Base-by-base conservation (phyloP, 1,140 invertebrate species). In the Lordiphosa stackelbergi region DNA sequence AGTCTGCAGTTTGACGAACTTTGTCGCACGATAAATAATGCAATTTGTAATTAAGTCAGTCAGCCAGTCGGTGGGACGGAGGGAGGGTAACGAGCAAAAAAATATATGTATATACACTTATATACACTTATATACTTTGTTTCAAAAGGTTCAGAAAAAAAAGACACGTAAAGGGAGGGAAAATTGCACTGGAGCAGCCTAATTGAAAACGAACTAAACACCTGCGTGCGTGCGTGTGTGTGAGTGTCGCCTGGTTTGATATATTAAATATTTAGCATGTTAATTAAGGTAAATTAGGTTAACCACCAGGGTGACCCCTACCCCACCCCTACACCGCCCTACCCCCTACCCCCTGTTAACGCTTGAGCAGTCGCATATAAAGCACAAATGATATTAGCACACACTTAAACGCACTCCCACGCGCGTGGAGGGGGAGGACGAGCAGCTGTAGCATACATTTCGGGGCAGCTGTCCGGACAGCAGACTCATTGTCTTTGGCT, bases 11-110 rank as follows among this genome's bases (percentile, higher is more conserved):
- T 81, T 81, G 77, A 81, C 78, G 78, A 81, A 81, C 77, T 81
- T 77, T 81, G 72, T 62, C 70, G 78, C 63, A 71, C 54, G 77
- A 72, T 81, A 84, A 81, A 81, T 81, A 81, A 81, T 81, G 77
- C 78, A 81, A 83, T 77, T 81, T 83, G 77, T 83, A 83, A 83
- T 81, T 83, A 81, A 81, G 75, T 77, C 77, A 81, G 72, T 81
- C 74, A 79, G 52, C 66, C 75, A 70, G 66, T 48, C 13, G 42
- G 61, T 35, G 31, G 13, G 28, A 11, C 5, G 22, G 19, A 9
- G 28, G 47, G n/a, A 5, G 46, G 28, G 28, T 28, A 22, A 43
- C 22, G n/a, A 42, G 4, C 12, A 31, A 13, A 46, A 46, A 10
- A 43, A 43, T 13, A 43, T 24, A 28, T 13, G 4, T 13, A 34